phyloP scores from a whole-genome alignment of 2,113 vertebrate species.

The Eonycteris spelaea region DNA sequence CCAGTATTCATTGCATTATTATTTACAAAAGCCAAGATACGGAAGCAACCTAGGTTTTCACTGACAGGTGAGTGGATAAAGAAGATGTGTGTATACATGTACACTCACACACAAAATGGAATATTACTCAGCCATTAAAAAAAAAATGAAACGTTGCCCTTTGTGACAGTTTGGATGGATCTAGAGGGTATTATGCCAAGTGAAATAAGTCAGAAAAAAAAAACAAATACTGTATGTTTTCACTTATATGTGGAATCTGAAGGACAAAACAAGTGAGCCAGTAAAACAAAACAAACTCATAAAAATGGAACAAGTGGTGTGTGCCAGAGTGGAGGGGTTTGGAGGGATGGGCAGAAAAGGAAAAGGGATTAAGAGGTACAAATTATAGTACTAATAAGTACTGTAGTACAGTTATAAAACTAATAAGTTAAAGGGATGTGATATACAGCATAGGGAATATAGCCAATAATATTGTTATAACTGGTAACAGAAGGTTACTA shows the following conservation, averaged over 20 bases:
- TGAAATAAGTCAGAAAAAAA: background rate
- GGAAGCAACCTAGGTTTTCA: background rate
- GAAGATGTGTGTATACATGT: background rate
- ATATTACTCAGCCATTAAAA: background rate
- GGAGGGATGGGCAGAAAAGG: background rate
- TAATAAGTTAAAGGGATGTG: background rate
- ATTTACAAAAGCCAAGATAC: background rate
- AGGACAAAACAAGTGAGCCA: background rate
- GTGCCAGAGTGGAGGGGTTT: background rate
- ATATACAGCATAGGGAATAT: background rate
- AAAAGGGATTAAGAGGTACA: background rate
- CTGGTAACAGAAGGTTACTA: background rate
- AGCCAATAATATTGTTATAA: background rate
- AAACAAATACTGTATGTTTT: background rate
- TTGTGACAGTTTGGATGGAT: background rate
- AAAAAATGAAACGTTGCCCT: background rate
- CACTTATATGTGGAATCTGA: background rate
- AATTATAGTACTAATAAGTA: background rate
- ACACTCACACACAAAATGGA: background rate
- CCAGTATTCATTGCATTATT: background rate
- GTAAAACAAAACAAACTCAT: background rate
- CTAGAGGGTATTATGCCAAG: background rate
- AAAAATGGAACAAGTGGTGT: background rate
- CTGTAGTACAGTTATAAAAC: background rate
- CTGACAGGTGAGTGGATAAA: background rate